phyloP scores from a whole-genome alignment of 2,113 vertebrate species.

The Thamnaconus septentrionalis region DNA sequence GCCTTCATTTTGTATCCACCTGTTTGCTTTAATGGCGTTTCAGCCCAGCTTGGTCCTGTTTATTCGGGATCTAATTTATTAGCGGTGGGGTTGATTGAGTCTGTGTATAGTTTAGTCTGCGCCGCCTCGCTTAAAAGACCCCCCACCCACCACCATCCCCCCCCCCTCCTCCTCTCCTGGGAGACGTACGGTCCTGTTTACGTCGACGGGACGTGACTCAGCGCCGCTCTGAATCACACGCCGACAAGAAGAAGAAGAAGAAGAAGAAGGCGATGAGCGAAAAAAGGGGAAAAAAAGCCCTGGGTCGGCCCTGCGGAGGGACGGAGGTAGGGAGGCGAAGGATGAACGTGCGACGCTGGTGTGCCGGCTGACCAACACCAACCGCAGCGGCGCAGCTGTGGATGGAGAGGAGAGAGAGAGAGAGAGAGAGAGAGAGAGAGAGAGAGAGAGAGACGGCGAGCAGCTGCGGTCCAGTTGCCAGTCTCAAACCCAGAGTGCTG shows the following conservation, averaged over 20 bases:
- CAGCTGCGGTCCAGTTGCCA: constrained; percentile 70
- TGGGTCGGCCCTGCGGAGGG: not conserved
- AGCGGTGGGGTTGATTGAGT: no score
- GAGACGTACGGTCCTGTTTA: no score
- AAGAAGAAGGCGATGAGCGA: no score
- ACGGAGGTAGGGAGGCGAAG: not conserved
- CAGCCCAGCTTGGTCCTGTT: no score
- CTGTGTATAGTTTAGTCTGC: no score
- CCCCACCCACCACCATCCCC: no score
- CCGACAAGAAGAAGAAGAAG: not conserved
- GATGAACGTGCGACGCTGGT: constrained; percentile 24
- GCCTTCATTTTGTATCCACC: no score
- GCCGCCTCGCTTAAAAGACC: no score
- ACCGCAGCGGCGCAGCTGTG: not conserved
- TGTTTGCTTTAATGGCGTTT: no score
- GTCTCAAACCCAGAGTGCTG: constrained; percentile 47
- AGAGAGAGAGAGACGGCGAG: constrained; percentile 36
- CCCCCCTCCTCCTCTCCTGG: no score
- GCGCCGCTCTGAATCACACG: constrained; percentile 17
- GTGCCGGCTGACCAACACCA: constrained; percentile 21
- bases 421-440: constrained; percentile 44
- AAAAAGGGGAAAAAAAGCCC: no score
- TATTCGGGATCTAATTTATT: no score
- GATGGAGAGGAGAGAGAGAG: constrained; percentile 31
- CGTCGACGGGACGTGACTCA: constrained; percentile 17